These are phyloP conservation scores for Bufo gargarizans DNA, from an alignment of 2,113 vertebrate species.

Conservation along the genomic window DNA sequence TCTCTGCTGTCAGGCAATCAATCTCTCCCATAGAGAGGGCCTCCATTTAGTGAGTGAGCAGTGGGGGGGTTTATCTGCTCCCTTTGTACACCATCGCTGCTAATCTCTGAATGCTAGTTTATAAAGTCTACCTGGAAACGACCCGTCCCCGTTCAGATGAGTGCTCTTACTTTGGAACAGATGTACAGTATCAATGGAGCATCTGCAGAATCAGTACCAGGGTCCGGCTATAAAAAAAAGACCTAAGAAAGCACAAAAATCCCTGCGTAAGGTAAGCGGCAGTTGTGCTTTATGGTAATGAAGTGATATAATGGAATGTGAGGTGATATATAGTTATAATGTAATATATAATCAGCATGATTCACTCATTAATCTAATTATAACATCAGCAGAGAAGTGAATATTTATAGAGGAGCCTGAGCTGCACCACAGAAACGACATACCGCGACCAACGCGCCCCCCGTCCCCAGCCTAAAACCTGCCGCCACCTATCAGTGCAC, in stretches of 20 bases:
- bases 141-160: too few species aligned
- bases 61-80: slow-evolving; percentile 1
- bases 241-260: not conserved
- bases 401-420: not conserved
- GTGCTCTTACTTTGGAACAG: too few species aligned
- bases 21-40: slow-evolving; percentile 5
- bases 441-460: not conserved
- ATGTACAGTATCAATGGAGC: too few species aligned
- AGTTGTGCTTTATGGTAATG: not conserved
- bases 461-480: not conserved
- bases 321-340: not conserved
- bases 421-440: not conserved
- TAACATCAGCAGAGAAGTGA: not conserved
- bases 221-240: not conserved
- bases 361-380: not conserved
- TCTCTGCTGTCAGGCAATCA: slow-evolving; percentile 40
- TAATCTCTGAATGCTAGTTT: slow-evolving; percentile 4
- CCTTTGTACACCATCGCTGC: not conserved
- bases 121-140: too few species aligned
- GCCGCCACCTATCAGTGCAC: not conserved
- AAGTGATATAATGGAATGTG: not conserved
- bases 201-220: too few species aligned
- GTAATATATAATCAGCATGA: not conserved
- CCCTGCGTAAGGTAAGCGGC: not conserved
- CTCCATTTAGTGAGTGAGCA: not conserved